phyloP scores from a whole-genome alignment of 35 echinoderm and acorn worm species.

The Apostichopus parvimensis region DNA sequence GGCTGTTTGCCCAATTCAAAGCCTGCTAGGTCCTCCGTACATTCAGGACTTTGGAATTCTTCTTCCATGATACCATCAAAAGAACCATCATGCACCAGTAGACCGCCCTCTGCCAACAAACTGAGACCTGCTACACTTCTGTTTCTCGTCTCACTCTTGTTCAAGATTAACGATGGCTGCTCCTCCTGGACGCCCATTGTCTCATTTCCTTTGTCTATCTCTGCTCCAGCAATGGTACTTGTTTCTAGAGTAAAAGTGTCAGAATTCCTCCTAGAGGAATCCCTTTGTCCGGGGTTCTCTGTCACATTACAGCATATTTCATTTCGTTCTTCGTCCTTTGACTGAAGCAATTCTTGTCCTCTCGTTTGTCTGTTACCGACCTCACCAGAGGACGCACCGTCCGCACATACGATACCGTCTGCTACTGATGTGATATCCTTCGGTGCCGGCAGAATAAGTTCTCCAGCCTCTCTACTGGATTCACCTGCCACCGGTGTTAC shows the following conservation, averaged over 20 bases:
- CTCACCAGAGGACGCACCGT: too few relatives aligned
- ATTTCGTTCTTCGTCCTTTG: too few relatives aligned
- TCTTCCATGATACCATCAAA: slow-evolving; percentile 30
- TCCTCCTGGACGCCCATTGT: too few relatives aligned
- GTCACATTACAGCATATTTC: too few relatives aligned
- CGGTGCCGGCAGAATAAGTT: too few relatives aligned
- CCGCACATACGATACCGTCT: too few relatives aligned
- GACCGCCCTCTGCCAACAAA: not conserved
- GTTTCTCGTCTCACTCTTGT: not conserved
- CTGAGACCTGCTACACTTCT: not conserved
- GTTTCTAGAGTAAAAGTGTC: slow-evolving; percentile 15
- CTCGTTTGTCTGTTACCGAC: too few relatives aligned
- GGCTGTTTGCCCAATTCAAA: slow-evolving; percentile 2
- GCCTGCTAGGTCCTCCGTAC: slow-evolving; percentile 20
- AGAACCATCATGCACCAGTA: not conserved
- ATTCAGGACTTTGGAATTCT: slow-evolving; percentile 26
- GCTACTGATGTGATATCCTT: too few relatives aligned
- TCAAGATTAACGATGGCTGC: not conserved
- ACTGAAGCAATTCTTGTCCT: too few relatives aligned
- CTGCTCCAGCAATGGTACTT: not conserved
- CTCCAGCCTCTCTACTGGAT: too few relatives aligned
- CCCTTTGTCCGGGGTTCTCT: not conserved
- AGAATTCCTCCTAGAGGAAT: not conserved
- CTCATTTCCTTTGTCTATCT: not conserved
- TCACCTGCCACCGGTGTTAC: too few relatives aligned